Evolutionary conservation across 2,797 vertebrate genomes (phyloP).

Genomic region (Myripristis murdjan): DNA sequence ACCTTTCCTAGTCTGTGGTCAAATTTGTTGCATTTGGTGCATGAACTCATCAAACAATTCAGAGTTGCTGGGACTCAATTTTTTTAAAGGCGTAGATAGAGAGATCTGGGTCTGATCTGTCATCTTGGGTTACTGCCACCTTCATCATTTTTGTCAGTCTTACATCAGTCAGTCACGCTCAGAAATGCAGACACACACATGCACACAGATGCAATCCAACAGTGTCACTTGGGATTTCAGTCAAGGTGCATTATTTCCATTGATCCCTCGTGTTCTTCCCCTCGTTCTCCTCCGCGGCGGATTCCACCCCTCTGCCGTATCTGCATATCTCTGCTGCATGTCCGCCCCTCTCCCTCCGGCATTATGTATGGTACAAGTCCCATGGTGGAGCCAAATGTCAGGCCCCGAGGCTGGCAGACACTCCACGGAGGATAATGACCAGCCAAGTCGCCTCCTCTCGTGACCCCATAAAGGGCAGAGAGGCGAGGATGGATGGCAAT

Average conservation of each 20-base stretch:
- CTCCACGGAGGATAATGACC: slow-evolving; percentile 55
- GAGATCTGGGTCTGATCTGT: too few species aligned
- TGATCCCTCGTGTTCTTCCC: not conserved
- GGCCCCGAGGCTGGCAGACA: slow-evolving; percentile 46
- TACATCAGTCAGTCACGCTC: not conserved
- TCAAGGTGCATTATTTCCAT: slow-evolving; percentile 18
- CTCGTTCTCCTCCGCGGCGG: not conserved
- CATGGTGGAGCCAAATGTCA: slow-evolving; percentile 65
- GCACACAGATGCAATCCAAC: slow-evolving; percentile 19
- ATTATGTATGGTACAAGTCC: slow-evolving; percentile 56
- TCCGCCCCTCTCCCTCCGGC: slow-evolving; percentile 22
- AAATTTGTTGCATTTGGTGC: too few species aligned
- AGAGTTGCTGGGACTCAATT: too few species aligned
- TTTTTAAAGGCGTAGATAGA: too few species aligned
- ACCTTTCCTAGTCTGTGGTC: too few species aligned
- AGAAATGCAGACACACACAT: not conserved
- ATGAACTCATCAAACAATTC: too few species aligned
- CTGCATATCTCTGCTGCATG: slow-evolving; percentile 52
- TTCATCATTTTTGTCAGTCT: not conserved
- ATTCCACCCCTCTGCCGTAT: slow-evolving; percentile 25
- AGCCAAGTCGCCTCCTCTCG: slow-evolving; percentile 29
- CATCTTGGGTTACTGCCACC: too few species aligned
- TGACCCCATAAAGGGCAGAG: slow-evolving; percentile 20
- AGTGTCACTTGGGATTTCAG: slow-evolving; percentile 19
- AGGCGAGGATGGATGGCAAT: not conserved